Evolutionary conservation across 1,140 invertebrate genomes (phyloP).

Genomic region (Saxidomus purpurata): DNA sequence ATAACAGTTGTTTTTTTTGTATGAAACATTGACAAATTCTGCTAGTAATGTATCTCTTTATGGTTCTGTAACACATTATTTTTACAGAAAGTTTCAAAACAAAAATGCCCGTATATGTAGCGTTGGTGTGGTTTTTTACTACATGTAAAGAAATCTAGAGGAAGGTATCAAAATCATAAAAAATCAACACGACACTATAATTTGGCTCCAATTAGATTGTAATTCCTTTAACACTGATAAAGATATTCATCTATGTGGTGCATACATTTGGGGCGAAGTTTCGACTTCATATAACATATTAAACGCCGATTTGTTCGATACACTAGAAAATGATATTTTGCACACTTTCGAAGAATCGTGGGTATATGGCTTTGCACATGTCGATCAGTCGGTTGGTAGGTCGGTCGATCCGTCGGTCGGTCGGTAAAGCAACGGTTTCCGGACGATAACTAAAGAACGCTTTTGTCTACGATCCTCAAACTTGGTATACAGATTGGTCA

Average conservation of each 20-base stretch:
- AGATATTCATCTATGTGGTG: constrained; percentile 21
- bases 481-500: no score
- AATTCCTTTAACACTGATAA: constrained; percentile 23
- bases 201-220: constrained; percentile 20
- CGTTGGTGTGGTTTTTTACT: constrained; percentile 17
- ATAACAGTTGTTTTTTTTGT: constrained; percentile 33
- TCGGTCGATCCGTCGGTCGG: no score
- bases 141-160: constrained; percentile 11
- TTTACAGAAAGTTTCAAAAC: constrained; percentile 47
- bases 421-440: no score
- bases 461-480: no score
- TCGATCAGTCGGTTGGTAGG: no score
- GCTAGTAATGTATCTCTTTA: constrained; percentile 15
- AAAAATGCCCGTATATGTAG: constrained; percentile 10
- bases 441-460: no score
- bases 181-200: constrained; percentile 22
- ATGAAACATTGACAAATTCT: constrained; percentile 27
- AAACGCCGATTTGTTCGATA: constrained; percentile 25
- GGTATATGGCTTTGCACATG: not conserved
- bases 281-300: constrained; percentile 17
- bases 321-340: constrained; percentile 16
- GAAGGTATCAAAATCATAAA: constrained; percentile 22
- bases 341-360: not conserved
- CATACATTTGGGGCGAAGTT: constrained; percentile 22
- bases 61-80: constrained; percentile 13